phyloP scores from a whole-genome alignment of 2,797 vertebrate species.

The Gephyroberyx darwinii region DNA sequence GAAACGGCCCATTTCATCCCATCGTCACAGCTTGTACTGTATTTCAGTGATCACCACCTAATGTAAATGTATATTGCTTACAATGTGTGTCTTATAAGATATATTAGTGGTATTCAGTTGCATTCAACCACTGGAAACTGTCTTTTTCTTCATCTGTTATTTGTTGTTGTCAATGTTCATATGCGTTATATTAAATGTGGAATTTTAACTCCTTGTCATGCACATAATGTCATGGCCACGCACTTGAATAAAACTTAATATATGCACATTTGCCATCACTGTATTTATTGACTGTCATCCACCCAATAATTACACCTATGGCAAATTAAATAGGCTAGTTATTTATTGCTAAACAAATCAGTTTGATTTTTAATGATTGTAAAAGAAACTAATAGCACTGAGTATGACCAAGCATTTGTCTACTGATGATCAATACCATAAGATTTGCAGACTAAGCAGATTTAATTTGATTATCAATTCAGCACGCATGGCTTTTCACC shows the following conservation, averaged over 20 bases:
- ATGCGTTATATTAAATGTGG: conserved; percentile 49
- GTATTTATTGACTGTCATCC: background rate
- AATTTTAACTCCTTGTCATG: conserved; percentile 48
- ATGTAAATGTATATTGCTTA: conserved; percentile 39
- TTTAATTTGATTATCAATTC: background rate
- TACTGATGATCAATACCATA: background rate
- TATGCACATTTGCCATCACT: conserved; percentile 50
- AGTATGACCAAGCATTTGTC: no score
- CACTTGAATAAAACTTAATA: conserved; percentile 74
- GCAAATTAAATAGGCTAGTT: background rate
- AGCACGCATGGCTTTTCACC: no score
- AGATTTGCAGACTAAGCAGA: background rate
- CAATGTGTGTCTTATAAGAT: conserved; percentile 26
- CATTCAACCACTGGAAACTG: conserved; percentile 55
- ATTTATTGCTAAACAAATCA: no score
- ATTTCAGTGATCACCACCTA: conserved; percentile 32
- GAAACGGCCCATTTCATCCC: conserved; percentile 32
- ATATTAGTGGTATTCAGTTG: conserved; percentile 13
- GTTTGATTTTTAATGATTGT: background rate
- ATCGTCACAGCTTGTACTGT: conserved; percentile 49
- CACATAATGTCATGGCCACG: conserved; percentile 51
- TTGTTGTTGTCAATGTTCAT: conserved; percentile 34
- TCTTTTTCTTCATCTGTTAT: conserved; percentile 25
- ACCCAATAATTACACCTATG: background rate
- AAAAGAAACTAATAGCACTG: background rate